Evolutionary conservation across 2,888 invertebrate species (phyloP), one percentile per base, ranked within the genome.

Genomic region (Herminia tarsipennalis): DNA sequence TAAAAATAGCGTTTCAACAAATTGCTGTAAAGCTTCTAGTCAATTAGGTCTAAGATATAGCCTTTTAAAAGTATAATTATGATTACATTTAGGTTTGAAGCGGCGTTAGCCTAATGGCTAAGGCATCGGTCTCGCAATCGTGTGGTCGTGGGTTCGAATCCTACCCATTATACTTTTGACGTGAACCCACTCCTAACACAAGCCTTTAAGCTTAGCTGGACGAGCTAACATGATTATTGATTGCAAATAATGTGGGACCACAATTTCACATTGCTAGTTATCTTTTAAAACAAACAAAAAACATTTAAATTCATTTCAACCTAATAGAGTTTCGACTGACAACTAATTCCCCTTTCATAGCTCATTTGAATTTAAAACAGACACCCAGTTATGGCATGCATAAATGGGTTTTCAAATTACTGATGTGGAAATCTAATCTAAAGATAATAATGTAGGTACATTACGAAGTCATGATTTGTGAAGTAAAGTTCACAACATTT

Each of bases 371-470:
- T 59, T 62, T 38, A 43, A 63, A 66, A 28, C 47, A 43, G 35
- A 32, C 44, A 44, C 39, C 46, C 36, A 40, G 40, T 40, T 50
- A 53, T 34, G 29, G 35, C 18, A 55, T 47, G 45, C 42, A 51
- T 35, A 56, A 66, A 66, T 62, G 49, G 32, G 36, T 46, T 61
- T 62, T 47, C 33, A 55, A 66, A 66, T 58, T 50, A 56, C 59
- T 55, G 59, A 53, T 50, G 50, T 59, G 21, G 63, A 66, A 59
- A 59, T 51, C 48, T 56, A 53, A 64, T 64, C 63, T 62, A 51
- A 56, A 62, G 55, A 55, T 66, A 62, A 61, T 61, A 66, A 68
- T 65, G 63, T 49, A 68, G 63, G 63, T 49, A 44, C 46, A 56
- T 58, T 64, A 65, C 30, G 52, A 40, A 59, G 47, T 56, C 54